A percentile compares a stretch with the other conserved stretches of the same genome.
These are phyloP conservation scores for Nysson spinosus DNA, from an alignment of 2,888 invertebrate species.

Conservation along the genomic window DNA sequence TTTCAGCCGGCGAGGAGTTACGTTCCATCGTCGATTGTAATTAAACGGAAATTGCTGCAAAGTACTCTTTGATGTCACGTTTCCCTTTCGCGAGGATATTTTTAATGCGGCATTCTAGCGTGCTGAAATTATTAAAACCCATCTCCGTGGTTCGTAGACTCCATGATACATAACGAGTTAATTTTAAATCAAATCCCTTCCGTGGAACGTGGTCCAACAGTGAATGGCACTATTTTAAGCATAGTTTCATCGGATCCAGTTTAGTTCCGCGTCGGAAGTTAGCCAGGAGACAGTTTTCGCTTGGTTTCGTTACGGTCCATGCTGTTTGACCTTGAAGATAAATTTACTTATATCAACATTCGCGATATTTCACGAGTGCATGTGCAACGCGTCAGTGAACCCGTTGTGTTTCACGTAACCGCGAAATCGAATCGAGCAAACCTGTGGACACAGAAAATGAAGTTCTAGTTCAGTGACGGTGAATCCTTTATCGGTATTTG, in stretches of 20 bases:
- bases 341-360: slow-evolving; percentile 16
- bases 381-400: neutral
- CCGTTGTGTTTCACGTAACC: slow-evolving; percentile 1
- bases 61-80: no score
- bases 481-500: neutral
- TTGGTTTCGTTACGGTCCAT: slow-evolving; percentile 3
- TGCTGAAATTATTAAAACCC: no score
- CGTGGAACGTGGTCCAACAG: no score
- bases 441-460: neutral
- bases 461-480: neutral
- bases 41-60: no score
- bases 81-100: no score
- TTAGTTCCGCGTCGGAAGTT: neutral
- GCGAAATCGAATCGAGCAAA: slow-evolving; percentile 1
- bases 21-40: no score
- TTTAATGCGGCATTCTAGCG: no score
- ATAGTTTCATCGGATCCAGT: neutral
- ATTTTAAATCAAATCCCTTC: neutral
- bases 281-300: slow-evolving; percentile 1
- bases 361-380: slow-evolving; percentile 3
- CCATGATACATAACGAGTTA: no score
- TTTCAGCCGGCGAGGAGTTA: no score
- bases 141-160: no score
- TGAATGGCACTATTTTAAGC: slow-evolving; percentile 1
- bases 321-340: slow-evolving; percentile 9